These are phyloP conservation scores for Orientallactaga sibirica DNA, from an alignment of 2,797 vertebrate genomes.

Conservation along the genomic window DNA sequence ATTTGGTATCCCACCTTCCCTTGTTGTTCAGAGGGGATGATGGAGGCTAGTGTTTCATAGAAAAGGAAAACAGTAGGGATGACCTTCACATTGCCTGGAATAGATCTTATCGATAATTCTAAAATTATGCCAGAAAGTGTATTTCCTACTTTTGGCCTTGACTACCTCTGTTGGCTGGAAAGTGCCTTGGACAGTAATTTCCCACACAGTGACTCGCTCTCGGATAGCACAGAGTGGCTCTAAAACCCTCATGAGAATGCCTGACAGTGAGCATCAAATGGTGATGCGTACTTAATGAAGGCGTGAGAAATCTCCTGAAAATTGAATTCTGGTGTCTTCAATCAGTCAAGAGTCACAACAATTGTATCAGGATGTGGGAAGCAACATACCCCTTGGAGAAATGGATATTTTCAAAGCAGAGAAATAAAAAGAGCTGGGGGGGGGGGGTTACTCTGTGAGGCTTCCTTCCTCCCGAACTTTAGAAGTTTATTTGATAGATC, in stretches of 20 bases:
- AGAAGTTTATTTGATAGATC: not conserved
- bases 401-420: not conserved
- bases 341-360: slow-evolving; percentile 44
- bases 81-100: slow-evolving; percentile 33
- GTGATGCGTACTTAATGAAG: slow-evolving; percentile 58
- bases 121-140: slow-evolving; percentile 49
- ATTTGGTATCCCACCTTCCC: not conserved
- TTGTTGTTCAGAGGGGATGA: not conserved
- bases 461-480: not conserved
- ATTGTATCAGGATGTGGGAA: not conserved
- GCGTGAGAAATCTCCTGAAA: slow-evolving; percentile 51
- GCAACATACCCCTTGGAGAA: not conserved
- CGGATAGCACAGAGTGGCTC: not conserved
- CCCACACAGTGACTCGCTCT: not conserved
- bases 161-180: not conserved
- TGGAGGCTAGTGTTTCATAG: not conserved
- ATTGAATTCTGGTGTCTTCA: slow-evolving; percentile 59
- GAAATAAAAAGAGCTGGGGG: slow-evolving; percentile 13
- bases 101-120: slow-evolving; percentile 37
- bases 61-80: not conserved
- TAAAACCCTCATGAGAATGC: slow-evolving; percentile 50
- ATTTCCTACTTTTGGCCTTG: slow-evolving; percentile 23
- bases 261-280: slow-evolving; percentile 62
- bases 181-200: slow-evolving; percentile 9
- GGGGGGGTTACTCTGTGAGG: not conserved